Percentiles rank a stretch among this genome's conserved stretches.
Conservation (phyloP, 2,888 invertebrate genomes). For the Odontothrips loti region DNA sequence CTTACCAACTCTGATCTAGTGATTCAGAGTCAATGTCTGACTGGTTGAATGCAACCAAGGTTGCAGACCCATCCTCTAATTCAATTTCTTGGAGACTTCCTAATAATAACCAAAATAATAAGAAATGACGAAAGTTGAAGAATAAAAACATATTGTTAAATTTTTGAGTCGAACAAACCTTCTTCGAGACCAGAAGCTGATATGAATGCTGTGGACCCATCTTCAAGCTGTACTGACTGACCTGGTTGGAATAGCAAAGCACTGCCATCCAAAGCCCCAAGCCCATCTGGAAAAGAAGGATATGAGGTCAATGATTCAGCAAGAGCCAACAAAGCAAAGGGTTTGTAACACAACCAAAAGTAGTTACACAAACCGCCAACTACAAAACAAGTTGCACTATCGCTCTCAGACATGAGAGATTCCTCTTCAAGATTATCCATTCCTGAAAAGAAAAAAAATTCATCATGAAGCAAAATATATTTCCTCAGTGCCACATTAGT, state of each 20-base stretch:
- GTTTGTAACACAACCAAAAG: background rate
- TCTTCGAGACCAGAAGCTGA: conserved; percentile 34
- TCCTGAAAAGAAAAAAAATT: background rate
- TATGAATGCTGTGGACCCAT: conserved; percentile 40
- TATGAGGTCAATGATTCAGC: background rate
- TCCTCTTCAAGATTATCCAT: background rate
- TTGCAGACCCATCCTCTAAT: background rate
- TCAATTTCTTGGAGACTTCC: background rate
- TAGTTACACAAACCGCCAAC: background rate
- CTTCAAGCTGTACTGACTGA: conserved; percentile 40
- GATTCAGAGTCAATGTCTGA: background rate
- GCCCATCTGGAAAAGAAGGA: conserved; percentile 27
- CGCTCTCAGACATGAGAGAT: background rate
- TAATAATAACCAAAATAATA: background rate
- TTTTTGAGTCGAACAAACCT: background rate
- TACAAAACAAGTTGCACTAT: background rate
- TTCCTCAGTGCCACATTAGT: too few relatives aligned
- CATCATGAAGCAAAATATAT: too few relatives aligned
- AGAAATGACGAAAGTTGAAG: background rate
- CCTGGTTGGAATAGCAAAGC: background rate
- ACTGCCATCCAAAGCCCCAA: background rate
- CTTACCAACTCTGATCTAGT: conserved; percentile 2
- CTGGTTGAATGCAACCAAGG: background rate
- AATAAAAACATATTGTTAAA: background rate
- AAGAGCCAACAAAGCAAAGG: background rate